Evolutionary conservation across 1,140 invertebrate species (phyloP).

Genomic region (Euwallacea fornicatus): DNA sequence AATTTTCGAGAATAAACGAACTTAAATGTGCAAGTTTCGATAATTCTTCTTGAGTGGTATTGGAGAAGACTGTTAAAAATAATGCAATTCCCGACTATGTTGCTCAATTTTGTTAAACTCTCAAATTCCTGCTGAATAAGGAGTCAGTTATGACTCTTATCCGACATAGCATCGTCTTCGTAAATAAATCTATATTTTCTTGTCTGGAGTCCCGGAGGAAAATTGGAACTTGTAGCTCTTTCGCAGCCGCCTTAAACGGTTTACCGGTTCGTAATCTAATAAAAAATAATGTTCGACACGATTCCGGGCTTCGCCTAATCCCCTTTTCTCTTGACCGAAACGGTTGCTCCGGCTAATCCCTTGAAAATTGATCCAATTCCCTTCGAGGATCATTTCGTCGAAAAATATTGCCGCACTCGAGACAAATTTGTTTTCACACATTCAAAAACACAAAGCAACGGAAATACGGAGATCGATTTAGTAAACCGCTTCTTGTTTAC

Average conservation of each 20-base stretch:
- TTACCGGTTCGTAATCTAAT: constrained; percentile 15
- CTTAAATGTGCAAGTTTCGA: too few species aligned
- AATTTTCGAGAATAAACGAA: too few species aligned
- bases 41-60: too few species aligned
- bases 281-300: constrained; percentile 24
- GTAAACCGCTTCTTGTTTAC: too few species aligned
- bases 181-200: constrained; percentile 11
- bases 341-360: constrained; percentile 4
- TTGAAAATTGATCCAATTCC: constrained; percentile 17
- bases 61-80: too few species aligned
- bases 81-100: too few species aligned
- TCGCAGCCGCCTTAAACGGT: constrained; percentile 9
- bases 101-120: too few species aligned
- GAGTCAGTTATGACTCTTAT: too few species aligned
- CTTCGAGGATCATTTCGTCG: constrained; percentile 1
- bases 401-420: not conserved
- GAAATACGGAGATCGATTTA: too few species aligned
- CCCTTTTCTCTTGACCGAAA: constrained; percentile 14
- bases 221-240: constrained; percentile 17
- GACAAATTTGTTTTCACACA: too few species aligned
- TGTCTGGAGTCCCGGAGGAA: not conserved
- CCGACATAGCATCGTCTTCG: not conserved
- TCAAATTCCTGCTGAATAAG: too few species aligned
- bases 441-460: too few species aligned
- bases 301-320: constrained; percentile 18